Conservation (phyloP, 2,113 vertebrate genomes). For the Fulmarus glacialis region DNA sequence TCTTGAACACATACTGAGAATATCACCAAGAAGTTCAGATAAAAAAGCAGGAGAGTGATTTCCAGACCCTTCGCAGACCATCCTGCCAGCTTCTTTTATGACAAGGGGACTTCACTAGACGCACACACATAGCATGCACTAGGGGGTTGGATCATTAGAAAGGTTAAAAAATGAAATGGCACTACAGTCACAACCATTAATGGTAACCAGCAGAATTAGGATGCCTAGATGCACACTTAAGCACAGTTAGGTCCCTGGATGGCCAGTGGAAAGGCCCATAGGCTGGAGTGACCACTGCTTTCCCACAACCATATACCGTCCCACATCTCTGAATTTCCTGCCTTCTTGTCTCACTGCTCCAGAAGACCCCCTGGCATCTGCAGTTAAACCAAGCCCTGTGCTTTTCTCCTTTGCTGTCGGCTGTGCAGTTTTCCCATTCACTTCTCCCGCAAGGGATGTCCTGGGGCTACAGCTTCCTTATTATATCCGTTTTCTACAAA, state of each 20-base stretch:
- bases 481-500: background rate
- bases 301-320: background rate
- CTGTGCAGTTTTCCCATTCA: background rate
- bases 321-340: background rate
- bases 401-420: background rate
- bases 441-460: background rate
- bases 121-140: rapidly evolving
- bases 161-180: background rate
- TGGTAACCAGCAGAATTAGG: background rate
- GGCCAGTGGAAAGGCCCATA: background rate
- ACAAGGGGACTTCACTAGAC: background rate
- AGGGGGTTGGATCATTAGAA: rapidly evolving
- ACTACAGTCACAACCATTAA: background rate
- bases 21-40: background rate
- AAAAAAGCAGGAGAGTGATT: background rate
- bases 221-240: background rate
- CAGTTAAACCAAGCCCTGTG: background rate
- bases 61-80: background rate
- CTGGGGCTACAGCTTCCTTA: background rate
- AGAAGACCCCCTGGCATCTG: background rate
- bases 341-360: background rate
- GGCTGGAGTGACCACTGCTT: background rate
- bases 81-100: background rate
- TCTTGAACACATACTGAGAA: background rate
- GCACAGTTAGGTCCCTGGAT: background rate